These are phyloP conservation scores for Ataeniobius toweri DNA, from an alignment of 2,797 vertebrate species.

Conservation along the genomic window DNA sequence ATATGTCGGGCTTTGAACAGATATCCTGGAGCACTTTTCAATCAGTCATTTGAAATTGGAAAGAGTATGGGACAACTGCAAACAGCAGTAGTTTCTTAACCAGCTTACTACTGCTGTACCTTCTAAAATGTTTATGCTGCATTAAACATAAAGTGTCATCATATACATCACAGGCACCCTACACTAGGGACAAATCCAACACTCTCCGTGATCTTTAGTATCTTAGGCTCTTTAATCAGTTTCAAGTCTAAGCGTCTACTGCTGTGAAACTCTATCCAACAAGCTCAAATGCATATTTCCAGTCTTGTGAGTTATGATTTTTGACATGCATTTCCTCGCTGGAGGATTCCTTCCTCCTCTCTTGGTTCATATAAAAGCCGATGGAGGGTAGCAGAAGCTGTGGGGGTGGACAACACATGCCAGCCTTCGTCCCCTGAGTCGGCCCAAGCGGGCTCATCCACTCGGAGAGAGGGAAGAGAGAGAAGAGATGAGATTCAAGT, in stretches of 20 bases:
- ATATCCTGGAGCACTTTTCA: neutral
- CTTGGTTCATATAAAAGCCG: constrained; percentile 27
- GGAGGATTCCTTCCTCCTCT: constrained; percentile 12
- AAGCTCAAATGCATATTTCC: constrained; percentile 34
- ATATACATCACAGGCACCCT: too few relatives aligned
- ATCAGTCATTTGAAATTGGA: neutral
- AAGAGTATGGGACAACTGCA: neutral
- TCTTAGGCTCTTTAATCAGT: too few relatives aligned
- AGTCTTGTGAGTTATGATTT: constrained; percentile 25
- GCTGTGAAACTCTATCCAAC: too few relatives aligned
- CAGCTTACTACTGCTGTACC: too few relatives aligned
- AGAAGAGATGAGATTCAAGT: constrained; percentile 35
- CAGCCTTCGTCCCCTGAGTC: constrained; percentile 40
- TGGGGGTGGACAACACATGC: constrained; percentile 50
- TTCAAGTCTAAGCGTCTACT: too few relatives aligned
- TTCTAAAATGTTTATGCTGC: too few relatives aligned
- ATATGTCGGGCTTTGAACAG: neutral
- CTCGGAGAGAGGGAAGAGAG: constrained; percentile 34
- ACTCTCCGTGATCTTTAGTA: too few relatives aligned
- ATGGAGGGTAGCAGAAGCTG: constrained; percentile 23
- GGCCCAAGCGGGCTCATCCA: constrained; percentile 54
- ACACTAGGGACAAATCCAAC: too few relatives aligned
- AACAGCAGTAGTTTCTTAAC: too few relatives aligned
- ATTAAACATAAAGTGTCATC: too few relatives aligned
- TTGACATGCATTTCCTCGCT: constrained; percentile 56